A percentile compares a stretch with the other conserved stretches of the same genome.
Evolutionary conservation across 2,113 vertebrate species (phyloP).

Genomic region (Sceloporus tristichus): DNA sequence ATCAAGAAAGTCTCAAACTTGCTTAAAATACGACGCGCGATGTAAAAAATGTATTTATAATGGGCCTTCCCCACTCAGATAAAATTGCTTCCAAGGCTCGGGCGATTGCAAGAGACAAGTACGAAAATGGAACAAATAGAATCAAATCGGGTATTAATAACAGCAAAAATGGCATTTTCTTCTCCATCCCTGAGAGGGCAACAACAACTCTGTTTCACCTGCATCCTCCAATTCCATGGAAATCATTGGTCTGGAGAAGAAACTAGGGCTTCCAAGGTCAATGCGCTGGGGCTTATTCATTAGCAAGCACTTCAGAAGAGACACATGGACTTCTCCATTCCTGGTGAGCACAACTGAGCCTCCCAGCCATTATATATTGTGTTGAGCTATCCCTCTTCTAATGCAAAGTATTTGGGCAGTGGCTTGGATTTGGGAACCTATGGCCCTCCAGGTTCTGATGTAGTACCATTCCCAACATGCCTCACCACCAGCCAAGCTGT

Average conservation of each 20-base stretch:
- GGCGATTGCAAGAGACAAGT: conserved; percentile 68
- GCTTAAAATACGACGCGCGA: conserved; percentile 74
- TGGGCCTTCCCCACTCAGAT: conserved; percentile 68
- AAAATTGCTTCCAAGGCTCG: conserved; percentile 71
- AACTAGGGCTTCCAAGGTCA: not conserved
- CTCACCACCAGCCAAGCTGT: too few relatives aligned
- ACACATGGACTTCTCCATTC: not conserved
- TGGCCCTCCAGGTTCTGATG: too few relatives aligned
- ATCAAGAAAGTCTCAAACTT: conserved; percentile 77
- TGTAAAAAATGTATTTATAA: conserved; percentile 76
- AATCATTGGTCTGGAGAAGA: rapidly evolving
- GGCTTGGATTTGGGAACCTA: too few relatives aligned
- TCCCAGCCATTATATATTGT: too few relatives aligned
- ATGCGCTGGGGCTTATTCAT: not conserved
- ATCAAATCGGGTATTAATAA: conserved; percentile 69
- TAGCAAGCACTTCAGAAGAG: too few relatives aligned
- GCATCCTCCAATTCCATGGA: rapidly evolving
- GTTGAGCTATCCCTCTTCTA: too few relatives aligned
- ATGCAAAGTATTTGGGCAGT: too few relatives aligned
- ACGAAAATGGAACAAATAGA: conserved; percentile 69
- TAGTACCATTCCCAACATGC: too few relatives aligned
- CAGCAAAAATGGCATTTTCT: conserved; percentile 48
- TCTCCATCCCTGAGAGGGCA: not conserved
- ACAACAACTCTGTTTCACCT: not conserved
- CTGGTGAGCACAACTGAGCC: too few relatives aligned